Percentiles rank a stretch among this genome's conserved stretches.
phyloP scores from a whole-genome alignment of 2,113 vertebrate species.

The Scomber japonicus region DNA sequence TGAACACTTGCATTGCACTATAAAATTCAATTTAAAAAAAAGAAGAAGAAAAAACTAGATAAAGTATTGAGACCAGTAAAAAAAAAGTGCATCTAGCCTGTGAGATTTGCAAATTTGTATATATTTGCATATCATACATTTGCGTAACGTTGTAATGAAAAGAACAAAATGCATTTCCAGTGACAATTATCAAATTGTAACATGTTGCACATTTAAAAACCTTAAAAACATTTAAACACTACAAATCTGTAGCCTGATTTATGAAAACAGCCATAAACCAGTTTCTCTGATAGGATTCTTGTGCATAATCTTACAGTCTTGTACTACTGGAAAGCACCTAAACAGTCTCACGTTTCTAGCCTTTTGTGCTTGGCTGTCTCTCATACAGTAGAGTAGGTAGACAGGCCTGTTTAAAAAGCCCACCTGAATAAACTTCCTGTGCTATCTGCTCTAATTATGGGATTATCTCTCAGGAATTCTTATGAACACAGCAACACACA shows the following conservation, averaged over 20 bases:
- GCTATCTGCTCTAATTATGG: slow-evolving; percentile 80
- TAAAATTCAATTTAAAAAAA: too few relatives aligned
- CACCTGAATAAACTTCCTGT: slow-evolving; percentile 82
- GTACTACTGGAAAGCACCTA: slow-evolving; percentile 54
- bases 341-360: slow-evolving; percentile 23
- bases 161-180: background rate
- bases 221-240: background rate
- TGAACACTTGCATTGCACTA: too few relatives aligned
- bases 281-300: slow-evolving; percentile 28
- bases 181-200: background rate
- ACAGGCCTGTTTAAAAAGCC: slow-evolving; percentile 63
- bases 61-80: background rate
- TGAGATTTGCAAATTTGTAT: background rate
- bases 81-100: background rate
- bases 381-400: slow-evolving; percentile 60
- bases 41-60: background rate
- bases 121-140: background rate
- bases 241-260: background rate
- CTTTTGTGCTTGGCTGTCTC: slow-evolving; percentile 61
- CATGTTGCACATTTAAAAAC: background rate
- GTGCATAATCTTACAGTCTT: background rate
- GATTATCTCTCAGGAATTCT: slow-evolving; percentile 79
- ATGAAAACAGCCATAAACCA: background rate
- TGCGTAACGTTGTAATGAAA: background rate
- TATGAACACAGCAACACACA: slow-evolving; percentile 48